Evolutionary conservation across 2,113 vertebrate genomes (phyloP).

Genomic region (Micronycteris hirsuta): DNA sequence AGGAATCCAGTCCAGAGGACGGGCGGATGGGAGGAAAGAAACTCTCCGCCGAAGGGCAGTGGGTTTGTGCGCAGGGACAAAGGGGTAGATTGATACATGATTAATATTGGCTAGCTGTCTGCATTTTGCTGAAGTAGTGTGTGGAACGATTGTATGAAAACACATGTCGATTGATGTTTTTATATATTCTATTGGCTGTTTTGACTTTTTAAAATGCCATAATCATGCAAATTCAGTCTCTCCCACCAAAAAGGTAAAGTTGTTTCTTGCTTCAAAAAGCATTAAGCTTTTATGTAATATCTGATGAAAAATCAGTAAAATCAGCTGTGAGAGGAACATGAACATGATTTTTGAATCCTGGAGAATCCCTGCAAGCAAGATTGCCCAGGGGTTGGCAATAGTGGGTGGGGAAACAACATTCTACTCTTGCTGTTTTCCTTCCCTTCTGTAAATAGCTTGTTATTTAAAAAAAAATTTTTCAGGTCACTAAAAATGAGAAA

Average conservation of each 20-base stretch:
- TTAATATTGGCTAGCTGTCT: not conserved
- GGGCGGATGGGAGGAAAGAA: not conserved
- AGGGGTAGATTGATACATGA: not conserved
- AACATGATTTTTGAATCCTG: not conserved
- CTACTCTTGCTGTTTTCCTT: not conserved
- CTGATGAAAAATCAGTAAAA: not conserved
- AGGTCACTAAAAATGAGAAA: constrained; percentile 20
- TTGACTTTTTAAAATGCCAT: not conserved
- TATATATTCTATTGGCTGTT: not conserved
- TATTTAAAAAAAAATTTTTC: not conserved
- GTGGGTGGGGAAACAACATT: not conserved
- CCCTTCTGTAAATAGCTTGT: not conserved
- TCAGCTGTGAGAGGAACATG: not conserved
- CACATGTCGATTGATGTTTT: not conserved
- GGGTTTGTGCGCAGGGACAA: rapidly evolving
- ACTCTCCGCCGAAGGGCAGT: not conserved
- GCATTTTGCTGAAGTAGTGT: not conserved
- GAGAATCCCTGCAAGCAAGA: not conserved
- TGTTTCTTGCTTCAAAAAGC: not conserved
- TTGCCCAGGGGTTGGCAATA: not conserved
- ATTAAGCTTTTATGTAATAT: not conserved
- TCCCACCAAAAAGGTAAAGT: not conserved
- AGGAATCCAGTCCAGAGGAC: not conserved
- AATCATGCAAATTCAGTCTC: not conserved
- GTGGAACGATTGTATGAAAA: not conserved